A percentile compares a stretch with the other conserved stretches of the same genome.
These are phyloP conservation scores for Notodonta ziczac DNA, from an alignment of 2,888 invertebrate species.

Conservation along the genomic window DNA sequence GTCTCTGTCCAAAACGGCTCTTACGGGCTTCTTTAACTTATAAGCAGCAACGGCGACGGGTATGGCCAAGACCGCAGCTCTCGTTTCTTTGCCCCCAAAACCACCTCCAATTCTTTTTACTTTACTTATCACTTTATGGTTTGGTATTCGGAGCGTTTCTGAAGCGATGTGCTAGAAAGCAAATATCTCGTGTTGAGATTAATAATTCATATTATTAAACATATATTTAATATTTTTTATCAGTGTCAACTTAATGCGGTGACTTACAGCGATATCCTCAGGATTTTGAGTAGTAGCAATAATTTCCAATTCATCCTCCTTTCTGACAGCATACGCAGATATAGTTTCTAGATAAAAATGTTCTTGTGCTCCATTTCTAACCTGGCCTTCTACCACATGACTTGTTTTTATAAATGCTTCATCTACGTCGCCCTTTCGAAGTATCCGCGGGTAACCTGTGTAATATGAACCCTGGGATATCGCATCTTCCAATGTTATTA, in stretches of 20 bases:
- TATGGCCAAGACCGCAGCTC: conserved; percentile 84
- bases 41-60: conserved; percentile 90
- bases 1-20: conserved; percentile 92
- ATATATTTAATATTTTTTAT: background rate
- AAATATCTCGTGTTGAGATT: conserved; percentile 3
- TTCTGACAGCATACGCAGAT: conserved; percentile 86
- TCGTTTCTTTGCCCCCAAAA: conserved; percentile 95
- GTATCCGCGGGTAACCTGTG: conserved; percentile 77
- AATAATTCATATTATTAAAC: background rate
- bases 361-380: conserved; percentile 92
- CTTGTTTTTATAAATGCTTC: conserved; percentile 87
- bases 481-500: conserved; percentile 95
- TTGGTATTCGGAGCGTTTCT: conserved; percentile 86
- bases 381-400: conserved; percentile 87
- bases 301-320: conserved; percentile 94
- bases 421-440: conserved; percentile 87
- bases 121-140: conserved; percentile 87
- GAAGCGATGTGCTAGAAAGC: conserved; percentile 85
- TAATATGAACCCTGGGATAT: conserved; percentile 89
- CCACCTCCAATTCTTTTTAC: conserved; percentile 94
- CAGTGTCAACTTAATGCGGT: too few species aligned
- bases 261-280: conserved; percentile 87
- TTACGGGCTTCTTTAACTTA: conserved; percentile 88
- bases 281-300: conserved; percentile 93
- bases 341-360: conserved; percentile 96